A percentile compares a stretch with the other conserved stretches of the same genome.
phyloP scores from a whole-genome alignment of 1,140 invertebrate genomes.

The Drosophila hydei region DNA sequence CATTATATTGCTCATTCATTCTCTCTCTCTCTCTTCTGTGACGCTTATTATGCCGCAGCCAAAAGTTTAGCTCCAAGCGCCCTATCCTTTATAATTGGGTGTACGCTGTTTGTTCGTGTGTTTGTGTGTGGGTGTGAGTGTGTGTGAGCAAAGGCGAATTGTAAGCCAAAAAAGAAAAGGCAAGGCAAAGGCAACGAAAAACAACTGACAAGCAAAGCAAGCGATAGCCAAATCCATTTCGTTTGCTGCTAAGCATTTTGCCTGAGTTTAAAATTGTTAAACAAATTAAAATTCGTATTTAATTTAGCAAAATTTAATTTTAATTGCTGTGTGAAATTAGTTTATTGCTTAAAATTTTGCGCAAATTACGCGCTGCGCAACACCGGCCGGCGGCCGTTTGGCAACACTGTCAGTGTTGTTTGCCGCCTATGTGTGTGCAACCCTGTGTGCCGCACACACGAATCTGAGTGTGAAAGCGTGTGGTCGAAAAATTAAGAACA shows the following conservation, averaged over 20 bases:
- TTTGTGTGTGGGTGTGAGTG: not conserved
- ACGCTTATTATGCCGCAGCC: slow-evolving; percentile 31
- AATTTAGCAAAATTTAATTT: not conserved
- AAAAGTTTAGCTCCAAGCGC: slow-evolving; percentile 47
- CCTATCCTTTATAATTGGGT: slow-evolving; percentile 33
- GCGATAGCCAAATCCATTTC: slow-evolving; percentile 8
- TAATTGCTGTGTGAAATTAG: not conserved
- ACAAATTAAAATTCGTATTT: no score
- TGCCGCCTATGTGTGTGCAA: slow-evolving; percentile 28
- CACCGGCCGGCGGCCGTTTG: slow-evolving; percentile 52
- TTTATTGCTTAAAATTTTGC: slow-evolving; percentile 35
- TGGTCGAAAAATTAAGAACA: slow-evolving; percentile 55
- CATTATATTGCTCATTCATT: slow-evolving; percentile 1
- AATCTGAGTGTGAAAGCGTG: slow-evolving; percentile 58
- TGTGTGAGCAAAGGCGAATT: slow-evolving; percentile 3
- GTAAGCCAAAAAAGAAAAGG: slow-evolving; percentile 17
- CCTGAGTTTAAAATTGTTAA: no score
- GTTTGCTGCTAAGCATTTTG: not conserved
- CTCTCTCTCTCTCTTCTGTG: slow-evolving; percentile 23
- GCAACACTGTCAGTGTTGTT: slow-evolving; percentile 54
- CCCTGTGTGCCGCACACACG: slow-evolving; percentile 52
- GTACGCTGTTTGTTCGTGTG: not conserved
- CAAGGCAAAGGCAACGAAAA: slow-evolving; percentile 13
- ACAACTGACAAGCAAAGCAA: slow-evolving; percentile 25
- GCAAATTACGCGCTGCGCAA: slow-evolving; percentile 47